These are phyloP conservation scores for Micronycteris hirsuta DNA, from an alignment of 2,113 vertebrate genomes.

Conservation along the genomic window DNA sequence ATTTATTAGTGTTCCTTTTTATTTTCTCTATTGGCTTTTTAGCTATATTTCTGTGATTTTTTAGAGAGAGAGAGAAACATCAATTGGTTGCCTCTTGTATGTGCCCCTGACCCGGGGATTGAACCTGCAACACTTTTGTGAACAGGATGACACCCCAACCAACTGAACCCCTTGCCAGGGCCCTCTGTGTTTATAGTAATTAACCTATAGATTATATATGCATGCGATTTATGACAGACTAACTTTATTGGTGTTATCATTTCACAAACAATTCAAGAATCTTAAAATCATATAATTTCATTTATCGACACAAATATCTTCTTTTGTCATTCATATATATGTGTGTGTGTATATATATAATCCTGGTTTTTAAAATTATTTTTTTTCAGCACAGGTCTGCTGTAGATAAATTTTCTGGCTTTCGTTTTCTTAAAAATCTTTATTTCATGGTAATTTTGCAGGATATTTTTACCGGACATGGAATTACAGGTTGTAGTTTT, in stretches of 20 bases:
- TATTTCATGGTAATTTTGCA: neutral
- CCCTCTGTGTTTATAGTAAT: neutral
- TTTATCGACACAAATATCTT: neutral
- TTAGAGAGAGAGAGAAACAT: too few species aligned
- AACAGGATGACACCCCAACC: too few species aligned
- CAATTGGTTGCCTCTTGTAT: too few species aligned
- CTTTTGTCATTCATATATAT: neutral
- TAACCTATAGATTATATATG: neutral
- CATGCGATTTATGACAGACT: neutral
- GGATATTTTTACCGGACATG: neutral
- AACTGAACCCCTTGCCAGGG: too few species aligned
- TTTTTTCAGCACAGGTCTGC: neutral
- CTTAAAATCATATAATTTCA: neutral
- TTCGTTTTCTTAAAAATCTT: neutral
- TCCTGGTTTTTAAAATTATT: too few species aligned
- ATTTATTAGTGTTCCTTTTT: neutral
- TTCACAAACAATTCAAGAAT: neutral
- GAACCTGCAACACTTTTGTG: neutral
- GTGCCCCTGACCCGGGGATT: neutral
- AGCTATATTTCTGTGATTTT: neutral
- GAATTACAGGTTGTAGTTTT: neutral
- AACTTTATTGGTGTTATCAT: neutral
- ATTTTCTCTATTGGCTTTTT: neutral
- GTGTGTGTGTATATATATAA: too few species aligned
- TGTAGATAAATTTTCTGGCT: neutral